A percentile compares a stretch with the other conserved stretches of the same genome.
These are phyloP conservation scores for Engraulis encrasicolus DNA, from an alignment of 2,113 vertebrate species.

Conservation along the genomic window DNA sequence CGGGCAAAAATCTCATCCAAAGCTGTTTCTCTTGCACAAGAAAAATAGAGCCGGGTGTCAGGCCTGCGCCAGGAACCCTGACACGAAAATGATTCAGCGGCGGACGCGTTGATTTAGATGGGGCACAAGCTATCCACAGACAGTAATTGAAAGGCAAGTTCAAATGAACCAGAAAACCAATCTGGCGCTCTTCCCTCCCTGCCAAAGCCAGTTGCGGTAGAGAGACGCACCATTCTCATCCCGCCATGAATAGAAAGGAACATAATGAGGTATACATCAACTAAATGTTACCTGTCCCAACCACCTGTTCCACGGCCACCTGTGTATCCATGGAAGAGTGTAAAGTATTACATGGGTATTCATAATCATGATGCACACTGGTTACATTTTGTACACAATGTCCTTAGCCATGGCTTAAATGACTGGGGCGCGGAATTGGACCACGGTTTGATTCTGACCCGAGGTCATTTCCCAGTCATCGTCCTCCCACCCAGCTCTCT, in stretches of 20 bases:
- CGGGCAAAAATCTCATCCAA: slow-evolving; percentile 26
- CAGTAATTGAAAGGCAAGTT: slow-evolving; percentile 58
- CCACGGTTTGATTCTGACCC: too few species aligned
- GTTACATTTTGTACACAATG: too few species aligned
- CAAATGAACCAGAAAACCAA: slow-evolving; percentile 63
- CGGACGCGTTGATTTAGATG: slow-evolving; percentile 43
- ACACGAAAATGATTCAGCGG: slow-evolving; percentile 62
- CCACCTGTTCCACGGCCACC: slow-evolving; percentile 52
- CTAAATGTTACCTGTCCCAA: slow-evolving; percentile 55
- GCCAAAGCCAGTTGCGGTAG: slow-evolving; percentile 62
- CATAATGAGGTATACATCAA: slow-evolving; percentile 58
- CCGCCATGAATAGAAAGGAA: slow-evolving; percentile 70
- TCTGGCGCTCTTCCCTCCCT: slow-evolving; percentile 60
- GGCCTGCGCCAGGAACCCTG: slow-evolving; percentile 51
- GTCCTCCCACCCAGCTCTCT: too few species aligned
- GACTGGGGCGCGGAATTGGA: too few species aligned
- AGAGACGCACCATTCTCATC: slow-evolving; percentile 68
- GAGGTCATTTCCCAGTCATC: too few species aligned
- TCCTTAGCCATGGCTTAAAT: too few species aligned
- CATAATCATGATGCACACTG: too few species aligned
- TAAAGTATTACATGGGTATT: slow-evolving; percentile 1
- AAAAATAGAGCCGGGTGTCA: slow-evolving; percentile 47
- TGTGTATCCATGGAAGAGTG: slow-evolving; percentile 27
- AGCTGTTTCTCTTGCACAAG: slow-evolving; percentile 32
- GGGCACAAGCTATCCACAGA: slow-evolving; percentile 46